Evolutionary conservation across 2,797 vertebrate genomes (phyloP).

Genomic region (Sorex maritimensis): DNA sequence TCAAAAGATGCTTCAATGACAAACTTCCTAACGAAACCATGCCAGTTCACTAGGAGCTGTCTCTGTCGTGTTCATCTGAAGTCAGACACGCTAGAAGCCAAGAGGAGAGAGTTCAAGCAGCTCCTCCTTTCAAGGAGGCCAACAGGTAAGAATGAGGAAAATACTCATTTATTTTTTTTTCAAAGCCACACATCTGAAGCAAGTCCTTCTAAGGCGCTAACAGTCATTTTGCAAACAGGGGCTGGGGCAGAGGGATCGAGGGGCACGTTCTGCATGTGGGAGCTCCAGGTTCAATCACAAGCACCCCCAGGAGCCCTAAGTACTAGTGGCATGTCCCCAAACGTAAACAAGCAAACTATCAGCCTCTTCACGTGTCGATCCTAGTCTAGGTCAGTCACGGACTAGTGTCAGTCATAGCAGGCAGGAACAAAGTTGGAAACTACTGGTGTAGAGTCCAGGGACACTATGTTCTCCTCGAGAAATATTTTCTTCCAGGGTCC

Average conservation of each 20-base stretch:
- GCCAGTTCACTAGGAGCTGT: slow-evolving; percentile 15
- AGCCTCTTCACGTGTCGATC: neutral
- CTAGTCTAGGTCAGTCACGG: too few species aligned
- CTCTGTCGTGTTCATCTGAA: neutral
- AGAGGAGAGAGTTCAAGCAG: neutral
- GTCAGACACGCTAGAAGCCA: slow-evolving; percentile 1
- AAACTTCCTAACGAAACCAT: slow-evolving; percentile 23
- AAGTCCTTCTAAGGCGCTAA: neutral
- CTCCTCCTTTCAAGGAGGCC: slow-evolving; percentile 31
- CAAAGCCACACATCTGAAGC: slow-evolving; percentile 5
- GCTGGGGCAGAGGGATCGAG: too few species aligned
- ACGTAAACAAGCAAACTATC: neutral
- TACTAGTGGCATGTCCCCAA: too few species aligned
- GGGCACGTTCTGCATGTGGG: too few species aligned
- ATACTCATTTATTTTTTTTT: slow-evolving; percentile 4
- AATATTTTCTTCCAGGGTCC: slow-evolving; percentile 37
- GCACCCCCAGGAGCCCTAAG: too few species aligned
- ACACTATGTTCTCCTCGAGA: neutral
- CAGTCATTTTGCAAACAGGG: too few species aligned
- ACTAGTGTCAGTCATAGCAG: neutral
- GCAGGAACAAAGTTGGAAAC: too few species aligned
- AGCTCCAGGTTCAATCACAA: neutral
- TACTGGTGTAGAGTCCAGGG: neutral
- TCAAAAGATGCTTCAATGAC: slow-evolving; percentile 57
- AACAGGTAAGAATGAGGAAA: slow-evolving; percentile 16